Conservation (phyloP, 2,888 invertebrate genomes). For the Villa cingulata region DNA sequence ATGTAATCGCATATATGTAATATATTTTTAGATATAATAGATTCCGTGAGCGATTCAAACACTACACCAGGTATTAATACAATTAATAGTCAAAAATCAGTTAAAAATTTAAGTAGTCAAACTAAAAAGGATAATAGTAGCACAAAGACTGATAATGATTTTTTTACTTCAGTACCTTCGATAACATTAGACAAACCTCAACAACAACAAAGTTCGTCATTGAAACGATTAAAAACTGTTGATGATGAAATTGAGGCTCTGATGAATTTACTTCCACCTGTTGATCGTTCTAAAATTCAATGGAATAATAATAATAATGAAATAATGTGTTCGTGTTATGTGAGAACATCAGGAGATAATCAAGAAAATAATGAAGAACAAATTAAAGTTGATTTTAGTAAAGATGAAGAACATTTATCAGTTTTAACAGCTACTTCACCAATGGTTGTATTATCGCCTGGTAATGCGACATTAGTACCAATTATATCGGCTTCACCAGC, state of each 20-base stretch:
- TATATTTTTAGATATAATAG: neutral
- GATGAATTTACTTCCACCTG: slow-evolving; percentile 15
- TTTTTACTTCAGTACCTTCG: neutral
- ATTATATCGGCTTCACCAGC: neutral
- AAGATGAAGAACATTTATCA: slow-evolving; percentile 5
- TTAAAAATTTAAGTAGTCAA: no score
- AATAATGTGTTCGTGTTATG: slow-evolving; percentile 17
- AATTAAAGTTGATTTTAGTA: slow-evolving; percentile 1
- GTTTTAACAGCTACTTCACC: neutral
- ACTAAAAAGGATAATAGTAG: neutral
- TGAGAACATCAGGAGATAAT: slow-evolving; percentile 16
- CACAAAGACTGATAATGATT: neutral
- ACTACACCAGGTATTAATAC: neutral
- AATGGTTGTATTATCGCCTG: neutral
- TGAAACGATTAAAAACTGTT: slow-evolving; percentile 7
- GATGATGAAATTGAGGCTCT: slow-evolving; percentile 19
- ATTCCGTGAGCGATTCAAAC: neutral
- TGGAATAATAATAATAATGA: slow-evolving; percentile 11
- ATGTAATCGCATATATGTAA: no score
- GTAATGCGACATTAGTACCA: neutral
- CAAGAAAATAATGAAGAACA: neutral
- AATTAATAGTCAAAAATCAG: no score
- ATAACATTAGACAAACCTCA: neutral
- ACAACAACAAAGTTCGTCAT: neutral
- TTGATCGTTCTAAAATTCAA: slow-evolving; percentile 13